Conservation (phyloP, 2,113 vertebrate species). For the Mustela lutreola region DNA sequence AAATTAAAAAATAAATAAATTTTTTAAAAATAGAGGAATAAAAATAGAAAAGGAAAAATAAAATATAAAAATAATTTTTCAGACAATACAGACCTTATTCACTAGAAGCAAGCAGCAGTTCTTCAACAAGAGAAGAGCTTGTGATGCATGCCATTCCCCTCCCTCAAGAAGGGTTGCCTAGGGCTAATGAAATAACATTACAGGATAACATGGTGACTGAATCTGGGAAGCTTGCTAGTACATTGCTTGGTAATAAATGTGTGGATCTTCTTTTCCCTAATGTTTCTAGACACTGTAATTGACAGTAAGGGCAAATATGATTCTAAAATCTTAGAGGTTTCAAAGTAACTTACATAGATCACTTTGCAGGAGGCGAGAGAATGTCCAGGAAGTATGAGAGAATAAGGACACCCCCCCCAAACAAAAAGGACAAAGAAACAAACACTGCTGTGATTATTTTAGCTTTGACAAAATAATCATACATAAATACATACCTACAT, state of each 20-base stretch:
- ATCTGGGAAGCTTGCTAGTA: neutral
- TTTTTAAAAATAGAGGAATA: neutral
- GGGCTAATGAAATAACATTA: neutral
- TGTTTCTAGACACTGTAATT: conserved; percentile 38
- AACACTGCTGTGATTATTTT: neutral
- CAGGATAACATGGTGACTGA: neutral
- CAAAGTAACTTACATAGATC: neutral
- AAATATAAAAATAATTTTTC: neutral
- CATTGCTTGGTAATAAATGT: neutral
- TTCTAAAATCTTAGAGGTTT: neutral
- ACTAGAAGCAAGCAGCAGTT: neutral
- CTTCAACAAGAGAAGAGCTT: neutral
- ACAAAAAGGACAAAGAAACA: neutral
- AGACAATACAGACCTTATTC: neutral
- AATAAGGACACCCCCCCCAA: neutral
- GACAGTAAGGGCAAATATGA: conserved; percentile 22
- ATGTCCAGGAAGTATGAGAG: neutral
- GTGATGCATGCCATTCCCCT: neutral
- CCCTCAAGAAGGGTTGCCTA: neutral
- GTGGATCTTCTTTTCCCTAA: neutral
- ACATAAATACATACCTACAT: neutral
- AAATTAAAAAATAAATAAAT: neutral
- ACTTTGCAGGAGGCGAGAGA: neutral
- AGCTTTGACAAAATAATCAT: neutral
- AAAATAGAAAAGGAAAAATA: neutral